These are phyloP conservation scores for Dreissena polymorpha DNA, from an alignment of 1,140 invertebrate species.

Conservation along the genomic window DNA sequence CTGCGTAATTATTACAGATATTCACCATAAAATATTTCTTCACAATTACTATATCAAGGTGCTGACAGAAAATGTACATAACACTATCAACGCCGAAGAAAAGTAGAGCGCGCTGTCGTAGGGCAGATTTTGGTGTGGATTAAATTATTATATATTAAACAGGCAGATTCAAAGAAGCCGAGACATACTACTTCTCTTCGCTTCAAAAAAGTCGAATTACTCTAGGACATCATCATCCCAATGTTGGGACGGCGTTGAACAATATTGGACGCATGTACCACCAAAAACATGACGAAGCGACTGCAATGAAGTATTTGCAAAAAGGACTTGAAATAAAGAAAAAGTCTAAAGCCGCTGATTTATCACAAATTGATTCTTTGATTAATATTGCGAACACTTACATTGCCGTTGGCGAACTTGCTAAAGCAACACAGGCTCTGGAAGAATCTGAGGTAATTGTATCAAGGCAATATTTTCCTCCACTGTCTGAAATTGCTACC, in stretches of 20 bases:
- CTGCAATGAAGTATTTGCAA: slow-evolving; percentile 26
- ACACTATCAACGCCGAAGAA: no score
- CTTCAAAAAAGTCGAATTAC: neutral
- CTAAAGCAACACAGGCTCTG: slow-evolving; percentile 14
- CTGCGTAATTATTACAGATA: no score
- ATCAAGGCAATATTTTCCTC: neutral
- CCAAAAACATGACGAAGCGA: slow-evolving; percentile 28
- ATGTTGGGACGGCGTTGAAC: slow-evolving; percentile 28
- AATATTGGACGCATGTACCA: slow-evolving; percentile 46
- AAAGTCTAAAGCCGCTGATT: slow-evolving; percentile 3
- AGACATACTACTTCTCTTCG: slow-evolving; percentile 33
- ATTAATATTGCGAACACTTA: slow-evolving; percentile 26
- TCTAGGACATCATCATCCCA: slow-evolving; percentile 28
- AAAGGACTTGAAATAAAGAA: slow-evolving; percentile 31
- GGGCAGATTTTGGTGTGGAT: no score
- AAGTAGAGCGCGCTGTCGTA: no score
- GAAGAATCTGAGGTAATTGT: slow-evolving; percentile 34
- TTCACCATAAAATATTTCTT: no score
- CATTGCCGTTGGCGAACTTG: neutral
- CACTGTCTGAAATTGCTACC: neutral
- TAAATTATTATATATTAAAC: no score
- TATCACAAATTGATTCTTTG: slow-evolving; percentile 21
- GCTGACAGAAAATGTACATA: no score
- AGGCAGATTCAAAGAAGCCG: slow-evolving; percentile 42
- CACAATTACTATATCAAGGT: no score